Base-by-base conservation (phyloP, 2,797 vertebrate species). In the Neoniphon sammara region DNA sequence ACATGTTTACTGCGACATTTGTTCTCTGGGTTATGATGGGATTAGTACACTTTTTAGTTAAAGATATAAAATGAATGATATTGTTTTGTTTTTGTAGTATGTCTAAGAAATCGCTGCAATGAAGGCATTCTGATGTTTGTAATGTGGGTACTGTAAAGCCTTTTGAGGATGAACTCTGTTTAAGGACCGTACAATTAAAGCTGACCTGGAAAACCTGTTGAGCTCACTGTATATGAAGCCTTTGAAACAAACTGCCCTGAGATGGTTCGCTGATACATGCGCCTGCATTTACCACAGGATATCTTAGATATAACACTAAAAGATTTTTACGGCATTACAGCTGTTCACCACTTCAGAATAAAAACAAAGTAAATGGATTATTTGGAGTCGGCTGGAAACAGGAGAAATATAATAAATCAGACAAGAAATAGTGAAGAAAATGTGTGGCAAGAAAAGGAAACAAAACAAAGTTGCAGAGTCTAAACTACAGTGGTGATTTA, bases 401-500 rank as follows among this genome's bases (percentile, higher is more conserved):
- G 56, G 11, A 20, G 11, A 10, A 63, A 47, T 7, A 53, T 55
- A 44, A 44, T 1, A 4, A 12, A 44, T 34, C 12, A 2, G 3
- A 15, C 10, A 7, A 17, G 53, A 3, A 55, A 55, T 30, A 30
- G 7, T 55, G 53, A 55, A 30, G 4, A 15, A 30, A 55, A 30
- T 30, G 8, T 39, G 36, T 42, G 8, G 15, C 20, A 2, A 54
- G 46, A 39, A 46, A 71, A 52, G 23, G 21, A 42, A 46, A 18
- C 64, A 61, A n/a, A 34, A 34, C 2, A 6, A 18, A 12, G 9
- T 66, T 17, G 52, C 46, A 15, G 25, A 23, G 25, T 49, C 57
- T 57, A 52, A 49, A 54, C 59, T 56, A 0, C 1, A 23, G 49
- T 52, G 59, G 81, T 67, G 18, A 62, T 31, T 74, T 36, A 42